These are phyloP conservation scores for Drosophila lowei DNA, from an alignment of 1,140 invertebrate species.

Conservation along the genomic window DNA sequence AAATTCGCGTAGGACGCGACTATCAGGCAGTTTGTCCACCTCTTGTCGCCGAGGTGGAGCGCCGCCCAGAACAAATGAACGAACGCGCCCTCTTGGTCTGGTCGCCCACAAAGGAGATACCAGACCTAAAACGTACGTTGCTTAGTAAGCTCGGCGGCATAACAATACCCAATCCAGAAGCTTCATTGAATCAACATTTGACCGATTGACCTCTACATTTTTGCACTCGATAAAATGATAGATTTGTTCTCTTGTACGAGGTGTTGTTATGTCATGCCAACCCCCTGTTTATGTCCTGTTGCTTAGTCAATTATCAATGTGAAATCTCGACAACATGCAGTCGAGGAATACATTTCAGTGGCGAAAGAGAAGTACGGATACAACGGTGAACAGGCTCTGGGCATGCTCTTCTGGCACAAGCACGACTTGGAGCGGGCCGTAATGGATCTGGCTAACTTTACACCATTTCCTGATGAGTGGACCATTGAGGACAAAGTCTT, in stretches of 20 bases:
- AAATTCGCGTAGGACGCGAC: constrained; percentile 96
- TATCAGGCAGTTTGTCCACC: constrained; percentile 96
- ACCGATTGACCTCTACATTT: too few species aligned
- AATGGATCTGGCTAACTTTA: constrained; percentile 97
- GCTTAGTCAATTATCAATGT: not conserved
- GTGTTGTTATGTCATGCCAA: too few species aligned
- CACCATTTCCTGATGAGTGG: constrained; percentile 99
- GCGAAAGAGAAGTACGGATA: constrained; percentile 99
- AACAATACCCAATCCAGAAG: too few species aligned
- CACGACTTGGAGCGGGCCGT: constrained; percentile 97
- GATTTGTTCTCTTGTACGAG: too few species aligned
- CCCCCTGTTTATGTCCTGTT: too few species aligned
- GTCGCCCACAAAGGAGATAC: constrained; percentile 95
- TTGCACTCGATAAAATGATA: too few species aligned
- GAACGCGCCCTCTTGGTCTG: constrained; percentile 97
- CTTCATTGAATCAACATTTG: too few species aligned
- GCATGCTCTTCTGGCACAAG: constrained; percentile 99
- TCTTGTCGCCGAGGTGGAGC: constrained; percentile 86
- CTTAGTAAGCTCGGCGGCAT: not conserved
- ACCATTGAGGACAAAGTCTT: constrained; percentile 98
- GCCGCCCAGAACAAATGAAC: constrained; percentile 86
- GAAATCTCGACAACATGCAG: constrained; percentile 83
- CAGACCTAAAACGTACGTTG: constrained; percentile 91
- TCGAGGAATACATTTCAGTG: constrained; percentile 96
- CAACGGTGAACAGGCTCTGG: constrained; percentile 97